phyloP scores from a whole-genome alignment of 2,113 vertebrate genomes.

The Panthera tigris region DNA sequence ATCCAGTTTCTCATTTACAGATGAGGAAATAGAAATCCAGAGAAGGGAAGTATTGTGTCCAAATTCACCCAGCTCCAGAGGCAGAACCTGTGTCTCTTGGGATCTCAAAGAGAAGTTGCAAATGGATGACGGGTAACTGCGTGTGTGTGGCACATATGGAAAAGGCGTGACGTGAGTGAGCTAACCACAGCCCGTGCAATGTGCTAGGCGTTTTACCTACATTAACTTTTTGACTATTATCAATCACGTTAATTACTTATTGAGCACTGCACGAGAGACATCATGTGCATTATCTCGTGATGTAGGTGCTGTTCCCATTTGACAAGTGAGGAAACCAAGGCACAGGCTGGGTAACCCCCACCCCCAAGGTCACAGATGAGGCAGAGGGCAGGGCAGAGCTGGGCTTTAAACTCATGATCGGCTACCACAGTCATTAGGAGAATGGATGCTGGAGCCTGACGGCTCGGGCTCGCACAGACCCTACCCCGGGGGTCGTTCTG shows the following conservation, averaged over 20 bases:
- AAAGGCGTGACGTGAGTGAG: background rate
- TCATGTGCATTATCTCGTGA: background rate
- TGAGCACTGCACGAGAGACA: background rate
- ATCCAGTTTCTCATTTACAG: background rate
- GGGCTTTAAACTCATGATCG: background rate
- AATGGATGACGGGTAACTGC: rapidly evolving
- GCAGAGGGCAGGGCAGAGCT: background rate
- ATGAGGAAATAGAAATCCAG: background rate
- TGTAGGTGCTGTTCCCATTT: no score
- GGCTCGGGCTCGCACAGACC: background rate
- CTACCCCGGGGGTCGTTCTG: background rate
- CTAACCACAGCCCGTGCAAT: background rate
- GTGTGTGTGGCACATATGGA: no score
- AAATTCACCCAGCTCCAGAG: background rate
- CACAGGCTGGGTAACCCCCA: background rate
- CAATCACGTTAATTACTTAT: background rate
- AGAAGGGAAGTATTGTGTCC: background rate
- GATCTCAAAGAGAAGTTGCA: background rate
- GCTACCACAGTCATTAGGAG: background rate
- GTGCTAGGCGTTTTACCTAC: background rate
- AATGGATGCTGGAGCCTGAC: background rate
- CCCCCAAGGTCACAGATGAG: background rate
- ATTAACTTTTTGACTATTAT: background rate
- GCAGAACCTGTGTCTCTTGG: background rate
- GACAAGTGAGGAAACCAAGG: background rate